Evolutionary conservation across 30 jellyfish, hydroid and myxozoan species (phyloP), one percentile per base, ranked within the genome.

Genomic region (Euphysa ruthae): DNA sequence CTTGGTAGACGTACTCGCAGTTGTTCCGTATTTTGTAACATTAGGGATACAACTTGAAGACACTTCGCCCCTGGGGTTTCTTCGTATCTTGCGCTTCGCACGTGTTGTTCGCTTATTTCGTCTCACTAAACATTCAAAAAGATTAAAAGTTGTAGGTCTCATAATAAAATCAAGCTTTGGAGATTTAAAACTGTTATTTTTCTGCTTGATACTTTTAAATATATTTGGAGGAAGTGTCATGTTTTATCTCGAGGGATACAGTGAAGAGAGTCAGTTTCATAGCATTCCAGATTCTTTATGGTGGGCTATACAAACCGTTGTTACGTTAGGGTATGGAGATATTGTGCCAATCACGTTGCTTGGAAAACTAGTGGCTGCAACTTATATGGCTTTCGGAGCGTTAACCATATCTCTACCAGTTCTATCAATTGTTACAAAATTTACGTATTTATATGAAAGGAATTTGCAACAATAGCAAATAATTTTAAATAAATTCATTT

Each of bases 281-380:
- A 80, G 95, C 75, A 88, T 88, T 26, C 98, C 98, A 5, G 87
- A 88, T 15, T 69, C 95, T 16, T 56, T 88, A 24, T 88, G 98
- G 98, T 88, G 98, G 98, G 98, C 89, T 13, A 73, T 88, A 18
- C 98, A 88, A 42, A 88, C 98, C 0, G 82, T 88, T n/a, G 91
- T 76, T 25, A 93, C 92, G 19, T 55, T 88, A 3, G 98, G 98
- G 1, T 88, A 88, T 61, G 98, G 98, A 25, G 98, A 88, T 43
- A 81, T 88, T 24, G 91, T 75, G 18, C 98, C 98, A 6, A 32
- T 54, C 5, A 88, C 93, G 0, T 24, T 88, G n/a, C 44, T 49
- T 6, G 98, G 98, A 5, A 88, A 88, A 32, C 21, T 88, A 0
- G 64, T 80, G 38, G 94, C 98, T 4, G 61, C 95, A 6, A 34